A percentile compares a stretch with the other conserved stretches of the same genome.
Conservation (phyloP, 64 coral and sea anemone species). For the Stylophora pistillata region DNA sequence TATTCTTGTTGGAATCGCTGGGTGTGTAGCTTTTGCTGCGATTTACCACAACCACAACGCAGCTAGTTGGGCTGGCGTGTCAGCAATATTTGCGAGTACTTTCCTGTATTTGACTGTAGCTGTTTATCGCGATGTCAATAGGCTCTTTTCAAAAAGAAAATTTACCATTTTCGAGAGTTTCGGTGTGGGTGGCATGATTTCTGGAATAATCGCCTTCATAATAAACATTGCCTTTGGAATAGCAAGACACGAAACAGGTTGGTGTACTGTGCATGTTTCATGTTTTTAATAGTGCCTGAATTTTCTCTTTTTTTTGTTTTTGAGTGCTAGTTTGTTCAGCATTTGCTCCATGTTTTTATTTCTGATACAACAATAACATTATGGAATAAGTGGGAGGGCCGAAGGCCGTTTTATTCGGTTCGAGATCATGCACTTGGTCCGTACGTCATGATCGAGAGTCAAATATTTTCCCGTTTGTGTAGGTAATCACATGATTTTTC, state of each 20-base stretch:
- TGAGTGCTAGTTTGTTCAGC: too few relatives aligned
- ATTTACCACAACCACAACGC: conserved; percentile 42
- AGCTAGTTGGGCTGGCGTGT: conserved; percentile 4
- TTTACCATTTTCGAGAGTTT: neutral
- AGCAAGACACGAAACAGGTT: conserved; percentile 5
- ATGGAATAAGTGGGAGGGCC: too few relatives aligned
- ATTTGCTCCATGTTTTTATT: too few relatives aligned
- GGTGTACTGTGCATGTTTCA: neutral
- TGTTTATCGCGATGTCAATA: conserved; percentile 15
- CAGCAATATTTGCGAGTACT: conserved; percentile 11
- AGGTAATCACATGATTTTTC: too few relatives aligned
- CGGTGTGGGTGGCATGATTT: neutral
- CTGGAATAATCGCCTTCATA: conserved; percentile 11
- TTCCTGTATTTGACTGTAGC: conserved; percentile 26
- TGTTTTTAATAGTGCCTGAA: too few relatives aligned
- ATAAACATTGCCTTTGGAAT: conserved; percentile 12
- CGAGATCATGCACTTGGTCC: too few relatives aligned
- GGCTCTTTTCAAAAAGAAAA: conserved; percentile 22
- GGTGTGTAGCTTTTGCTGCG: neutral
- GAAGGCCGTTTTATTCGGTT: too few relatives aligned
- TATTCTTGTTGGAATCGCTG: conserved; percentile 10
- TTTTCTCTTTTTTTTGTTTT: too few relatives aligned
- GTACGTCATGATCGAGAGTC: too few relatives aligned
- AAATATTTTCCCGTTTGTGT: too few relatives aligned
- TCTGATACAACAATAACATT: too few relatives aligned